Conservation (phyloP, 2,797 vertebrate genomes). For the Tragopan temminckii region DNA sequence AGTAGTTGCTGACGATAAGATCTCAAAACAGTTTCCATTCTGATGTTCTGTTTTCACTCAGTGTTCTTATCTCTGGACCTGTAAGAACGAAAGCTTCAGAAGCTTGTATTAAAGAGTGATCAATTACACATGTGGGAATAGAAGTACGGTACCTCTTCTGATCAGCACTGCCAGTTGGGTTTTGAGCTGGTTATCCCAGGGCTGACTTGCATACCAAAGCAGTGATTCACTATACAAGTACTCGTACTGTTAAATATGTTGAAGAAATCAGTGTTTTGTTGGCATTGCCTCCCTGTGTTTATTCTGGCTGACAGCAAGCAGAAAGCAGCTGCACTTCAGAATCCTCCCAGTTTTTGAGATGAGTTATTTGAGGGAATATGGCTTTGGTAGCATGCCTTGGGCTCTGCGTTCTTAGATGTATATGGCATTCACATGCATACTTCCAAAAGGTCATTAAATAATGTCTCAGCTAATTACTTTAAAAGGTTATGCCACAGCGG, state of each 20-base stretch:
- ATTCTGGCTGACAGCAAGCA: neutral
- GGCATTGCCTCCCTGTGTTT: neutral
- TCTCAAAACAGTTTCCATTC: neutral
- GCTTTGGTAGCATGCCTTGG: neutral
- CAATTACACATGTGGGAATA: neutral
- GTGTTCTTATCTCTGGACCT: neutral
- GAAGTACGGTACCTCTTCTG: neutral
- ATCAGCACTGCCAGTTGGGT: neutral
- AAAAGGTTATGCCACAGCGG: neutral
- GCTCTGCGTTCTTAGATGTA: neutral
- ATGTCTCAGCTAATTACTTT: neutral
- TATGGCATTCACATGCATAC: neutral
- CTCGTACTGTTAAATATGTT: neutral
- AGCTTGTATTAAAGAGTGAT: neutral
- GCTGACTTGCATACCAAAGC: neutral
- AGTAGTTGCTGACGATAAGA: neutral
- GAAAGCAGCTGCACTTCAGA: neutral
- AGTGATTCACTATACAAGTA: neutral
- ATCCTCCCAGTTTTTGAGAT: neutral
- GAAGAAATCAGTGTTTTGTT: neutral
- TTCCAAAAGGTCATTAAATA: neutral
- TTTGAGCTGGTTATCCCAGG: neutral
- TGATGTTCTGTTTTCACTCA: neutral
- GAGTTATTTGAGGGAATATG: neutral
- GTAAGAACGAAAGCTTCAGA: neutral